Base-by-base conservation (phyloP, 2,888 invertebrate species). In the Sarcophaga subvicina region DNA sequence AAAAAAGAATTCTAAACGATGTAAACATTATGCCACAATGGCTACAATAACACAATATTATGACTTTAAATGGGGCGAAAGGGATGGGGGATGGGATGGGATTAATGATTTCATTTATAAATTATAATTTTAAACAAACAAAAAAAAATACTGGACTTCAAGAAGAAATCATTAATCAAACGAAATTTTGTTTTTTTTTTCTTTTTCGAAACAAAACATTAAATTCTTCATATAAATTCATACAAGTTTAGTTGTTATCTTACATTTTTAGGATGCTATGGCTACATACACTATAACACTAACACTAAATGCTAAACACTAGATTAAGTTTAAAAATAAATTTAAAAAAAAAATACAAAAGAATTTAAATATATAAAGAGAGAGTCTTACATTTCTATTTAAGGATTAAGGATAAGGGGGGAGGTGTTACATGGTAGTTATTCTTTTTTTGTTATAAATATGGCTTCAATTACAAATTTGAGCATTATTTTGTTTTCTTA, bases 381-480 rank as follows among this genome's bases (percentile, higher is more conserved):
- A 4, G 54, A 54, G 54, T 54, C 54, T 54, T 54, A 17, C 12
- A 54, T 54, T 17, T 54, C 3, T 54, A 54, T 10, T 54, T 54
- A 14, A 12, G 54, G 54, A 10, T 49, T 54, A 54, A 17, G 37
- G 37, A 25, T 3, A 25, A 3, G 25, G 2, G 2, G 2, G 25
- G 25, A 4, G 37, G 0, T 37, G 8, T 37, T 37, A 37, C 37
- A 37, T 37, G 10, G 37, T 37, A 37, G 37, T 37, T 37, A 37
- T 10, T 37, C 8, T 79, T 67, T 54, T 12, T 49, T 69, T 8
- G 59, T 22, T 11, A 62, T 73, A 81, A 81, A 77, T 85, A 83
- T 83, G 83, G 80, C 80, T 80, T 73, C 72, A 80, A 83, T 75
- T 62, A 60, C 20, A 79, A 54, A 72, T 62, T 86, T 86, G 82